Percentiles rank a stretch among this genome's conserved stretches.
Evolutionary conservation across 2,797 vertebrate genomes (phyloP).

Genomic region (Corythornis leucogaster): DNA sequence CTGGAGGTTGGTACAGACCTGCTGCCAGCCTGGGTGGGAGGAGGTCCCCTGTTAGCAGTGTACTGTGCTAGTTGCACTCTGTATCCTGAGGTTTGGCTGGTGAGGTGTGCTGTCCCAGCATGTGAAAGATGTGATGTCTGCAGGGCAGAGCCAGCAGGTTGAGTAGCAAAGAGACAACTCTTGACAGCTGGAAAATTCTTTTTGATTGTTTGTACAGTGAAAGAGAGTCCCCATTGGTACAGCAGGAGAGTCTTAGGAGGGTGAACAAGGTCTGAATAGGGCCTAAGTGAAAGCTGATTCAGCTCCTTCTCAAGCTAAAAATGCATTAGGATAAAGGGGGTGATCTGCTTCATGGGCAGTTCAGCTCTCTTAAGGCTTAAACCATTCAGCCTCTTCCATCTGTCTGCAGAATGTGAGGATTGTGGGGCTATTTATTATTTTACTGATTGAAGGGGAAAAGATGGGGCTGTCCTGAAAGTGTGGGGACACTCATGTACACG

Average conservation of each 20-base stretch:
- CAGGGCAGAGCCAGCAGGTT: neutral
- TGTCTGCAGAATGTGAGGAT: neutral
- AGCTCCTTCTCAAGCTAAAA: neutral
- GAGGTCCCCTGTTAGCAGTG: rapidly evolving
- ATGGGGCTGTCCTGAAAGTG: neutral
- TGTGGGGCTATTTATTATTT: neutral
- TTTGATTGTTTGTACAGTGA: neutral
- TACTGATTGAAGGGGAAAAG: neutral
- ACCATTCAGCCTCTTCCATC: neutral
- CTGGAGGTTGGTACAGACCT: neutral
- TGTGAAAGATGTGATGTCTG: rapidly evolving
- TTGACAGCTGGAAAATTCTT: neutral
- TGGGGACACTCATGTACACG: rapidly evolving
- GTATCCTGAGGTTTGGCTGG: neutral
- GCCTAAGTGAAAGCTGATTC: neutral
- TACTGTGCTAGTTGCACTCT: neutral
- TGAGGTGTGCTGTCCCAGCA: neutral
- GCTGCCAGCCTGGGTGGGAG: neutral
- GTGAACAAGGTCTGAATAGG: neutral
- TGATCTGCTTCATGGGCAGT: neutral
- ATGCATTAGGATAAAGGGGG: neutral
- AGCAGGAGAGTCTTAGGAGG: neutral
- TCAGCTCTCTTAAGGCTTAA: constrained; percentile 15
- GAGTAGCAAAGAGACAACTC: neutral
- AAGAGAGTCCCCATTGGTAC: neutral